Evolutionary conservation across 2,797 vertebrate genomes (phyloP).

Genomic region (Sandelia bainsii): DNA sequence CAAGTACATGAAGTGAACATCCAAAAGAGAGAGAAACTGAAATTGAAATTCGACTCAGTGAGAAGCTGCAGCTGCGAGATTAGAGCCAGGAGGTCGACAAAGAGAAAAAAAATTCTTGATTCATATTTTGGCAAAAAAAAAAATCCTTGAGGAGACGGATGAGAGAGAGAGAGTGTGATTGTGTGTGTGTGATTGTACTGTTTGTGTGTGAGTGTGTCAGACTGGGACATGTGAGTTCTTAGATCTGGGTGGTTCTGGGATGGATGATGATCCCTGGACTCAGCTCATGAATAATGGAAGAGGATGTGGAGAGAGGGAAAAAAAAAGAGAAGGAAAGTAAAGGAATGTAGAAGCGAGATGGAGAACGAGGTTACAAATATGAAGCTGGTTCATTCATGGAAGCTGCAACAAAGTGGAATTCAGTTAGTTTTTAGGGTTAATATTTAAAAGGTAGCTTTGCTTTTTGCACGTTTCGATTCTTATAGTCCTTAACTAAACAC

Average conservation of each 20-base stretch:
- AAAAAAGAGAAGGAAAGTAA: neutral
- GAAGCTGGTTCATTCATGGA: neutral
- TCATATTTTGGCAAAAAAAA: slow-evolving; percentile 19
- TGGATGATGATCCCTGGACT: slow-evolving; percentile 28
- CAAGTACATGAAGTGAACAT: neutral
- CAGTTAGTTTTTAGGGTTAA: neutral
- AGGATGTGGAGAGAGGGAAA: neutral
- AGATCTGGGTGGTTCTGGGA: slow-evolving; percentile 48
- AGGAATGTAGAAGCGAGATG: neutral
- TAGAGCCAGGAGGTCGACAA: slow-evolving; percentile 15
- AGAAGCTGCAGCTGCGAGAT: slow-evolving; percentile 39
- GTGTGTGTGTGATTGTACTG: neutral
- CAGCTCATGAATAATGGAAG: slow-evolving; percentile 37
- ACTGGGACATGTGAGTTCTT: slow-evolving; percentile 21
- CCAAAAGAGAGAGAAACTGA: neutral
- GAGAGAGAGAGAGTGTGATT: neutral
- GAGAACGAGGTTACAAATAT: neutral
- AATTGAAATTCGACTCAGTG: neutral
- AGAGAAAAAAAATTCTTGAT: slow-evolving; percentile 1
- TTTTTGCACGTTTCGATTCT: no score
- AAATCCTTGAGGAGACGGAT: neutral
- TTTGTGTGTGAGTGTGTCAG: neutral
- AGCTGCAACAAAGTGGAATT: neutral
- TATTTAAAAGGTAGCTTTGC: neutral
- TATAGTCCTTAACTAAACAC: no score